These are phyloP conservation scores for Mythimna albipuncta DNA, from an alignment of 2,888 invertebrate genomes.

Conservation along the genomic window DNA sequence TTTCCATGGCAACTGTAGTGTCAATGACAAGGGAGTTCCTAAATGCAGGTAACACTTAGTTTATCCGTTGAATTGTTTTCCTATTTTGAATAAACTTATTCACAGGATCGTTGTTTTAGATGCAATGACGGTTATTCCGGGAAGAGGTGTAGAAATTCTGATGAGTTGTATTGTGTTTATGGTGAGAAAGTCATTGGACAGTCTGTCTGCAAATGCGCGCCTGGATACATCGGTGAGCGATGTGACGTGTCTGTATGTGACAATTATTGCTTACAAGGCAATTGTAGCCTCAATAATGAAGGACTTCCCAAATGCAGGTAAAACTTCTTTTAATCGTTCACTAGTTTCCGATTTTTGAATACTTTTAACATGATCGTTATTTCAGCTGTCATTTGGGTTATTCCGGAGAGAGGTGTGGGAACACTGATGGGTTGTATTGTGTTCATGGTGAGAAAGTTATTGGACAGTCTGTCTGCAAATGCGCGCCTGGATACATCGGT, in stretches of 20 bases:
- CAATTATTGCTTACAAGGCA: not conserved
- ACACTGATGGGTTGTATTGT: too few relatives aligned
- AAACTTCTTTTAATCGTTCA: too few relatives aligned
- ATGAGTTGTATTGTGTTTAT: not conserved
- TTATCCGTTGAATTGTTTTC: not conserved
- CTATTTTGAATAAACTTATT: not conserved
- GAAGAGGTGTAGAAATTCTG: not conserved
- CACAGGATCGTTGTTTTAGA: not conserved
- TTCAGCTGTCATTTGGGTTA: too few relatives aligned
- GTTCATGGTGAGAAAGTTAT: too few relatives aligned
- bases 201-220: not conserved
- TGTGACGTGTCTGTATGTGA: not conserved
- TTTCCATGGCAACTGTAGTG: slow-evolving; percentile 91
- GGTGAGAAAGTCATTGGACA: not conserved
- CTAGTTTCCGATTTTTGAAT: too few relatives aligned
- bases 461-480: too few relatives aligned
- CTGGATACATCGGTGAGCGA: not conserved
- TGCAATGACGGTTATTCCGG: not conserved
- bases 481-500: too few relatives aligned
- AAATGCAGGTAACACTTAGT: slow-evolving; percentile 78
- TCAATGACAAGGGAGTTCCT: slow-evolving; percentile 76
- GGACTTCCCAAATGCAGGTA: not conserved
- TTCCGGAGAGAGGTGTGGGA: too few relatives aligned
- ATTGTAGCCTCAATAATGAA: not conserved
- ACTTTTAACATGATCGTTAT: too few relatives aligned